Evolutionary conservation across 2,797 vertebrate genomes (phyloP), one percentile per base, ranked within the genome.

Genomic region (Muscicapa comitata): DNA sequence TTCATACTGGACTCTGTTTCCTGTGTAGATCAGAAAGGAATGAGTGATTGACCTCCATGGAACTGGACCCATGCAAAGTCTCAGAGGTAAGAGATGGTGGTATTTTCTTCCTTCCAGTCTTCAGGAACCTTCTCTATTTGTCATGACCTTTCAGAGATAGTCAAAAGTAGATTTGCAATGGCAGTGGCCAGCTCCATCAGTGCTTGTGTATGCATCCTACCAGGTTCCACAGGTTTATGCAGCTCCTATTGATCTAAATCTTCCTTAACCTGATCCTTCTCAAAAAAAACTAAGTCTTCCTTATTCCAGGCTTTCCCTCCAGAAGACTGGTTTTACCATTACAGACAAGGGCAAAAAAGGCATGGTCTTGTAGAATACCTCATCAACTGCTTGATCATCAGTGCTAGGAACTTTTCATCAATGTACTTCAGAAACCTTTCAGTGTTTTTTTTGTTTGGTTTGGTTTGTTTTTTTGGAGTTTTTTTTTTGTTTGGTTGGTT

Each of bases 181-280:
- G 1, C 23, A 31, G 19, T 28, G 9, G 4, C 5, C 26, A 48
- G 11, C 2, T 21, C 31, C 15, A 18, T 43, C 4, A 25, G 8
- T 5, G 20, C 3, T 38, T 47, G 9, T 48, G 10, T 13, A 17
- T 6, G 1, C 53, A 70, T n/a, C 7, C 4, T 6, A 8, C 23
- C 8, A 13, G 7, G 7, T 37, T 74, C 12, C 17, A 28, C 8
- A 2, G 9, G 23, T 13, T 70, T 26, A 15, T 20, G 20, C 14
- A 12, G 23, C 3, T 59, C 26, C 35, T 35, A 3, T 13, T 75
- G 18, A 28, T 40, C 28, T 45, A 71, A 62, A 37, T 54, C 8
- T 62, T 71, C 13, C 11, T 5, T 67, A 79, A 53, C 6, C 5
- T 37, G 15, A 50, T 40, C 14, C 11, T 58, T 79, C 18, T 53